Evolutionary conservation across 2,113 vertebrate species (phyloP).

Genomic region (Channa maculata): DNA sequence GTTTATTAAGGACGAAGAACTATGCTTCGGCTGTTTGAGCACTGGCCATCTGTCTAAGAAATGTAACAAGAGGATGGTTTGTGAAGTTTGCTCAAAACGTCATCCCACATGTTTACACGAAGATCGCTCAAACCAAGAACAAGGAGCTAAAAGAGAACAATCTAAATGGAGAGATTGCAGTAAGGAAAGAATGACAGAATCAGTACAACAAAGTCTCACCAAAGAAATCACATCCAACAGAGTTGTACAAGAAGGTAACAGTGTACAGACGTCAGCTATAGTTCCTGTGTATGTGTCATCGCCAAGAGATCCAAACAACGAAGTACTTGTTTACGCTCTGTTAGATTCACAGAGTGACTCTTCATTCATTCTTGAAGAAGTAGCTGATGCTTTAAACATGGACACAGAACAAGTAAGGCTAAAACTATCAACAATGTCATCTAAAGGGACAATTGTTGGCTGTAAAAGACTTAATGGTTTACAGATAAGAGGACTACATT

Average conservation of each 20-base stretch:
- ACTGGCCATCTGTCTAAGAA: too few species aligned
- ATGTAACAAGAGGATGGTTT: too few species aligned
- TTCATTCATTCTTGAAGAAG: constrained; percentile 44
- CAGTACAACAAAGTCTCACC: neutral
- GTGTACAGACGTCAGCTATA: constrained; percentile 6
- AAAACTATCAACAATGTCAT: constrained; percentile 39
- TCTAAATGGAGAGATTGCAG: neutral
- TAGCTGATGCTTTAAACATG: neutral
- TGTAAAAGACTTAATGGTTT: constrained; percentile 28
- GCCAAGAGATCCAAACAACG: constrained; percentile 13
- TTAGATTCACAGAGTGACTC: constrained; percentile 41
- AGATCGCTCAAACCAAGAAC: neutral
- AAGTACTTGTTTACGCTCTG: constrained; percentile 34
- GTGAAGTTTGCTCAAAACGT: neutral
- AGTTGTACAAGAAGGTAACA: constrained; percentile 27
- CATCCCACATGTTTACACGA: neutral
- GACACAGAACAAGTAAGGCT: constrained; percentile 35
- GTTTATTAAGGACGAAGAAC: too few species aligned
- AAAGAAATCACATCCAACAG: neutral
- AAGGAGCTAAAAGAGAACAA: neutral
- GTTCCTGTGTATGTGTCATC: constrained; percentile 31
- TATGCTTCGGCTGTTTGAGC: too few species aligned
- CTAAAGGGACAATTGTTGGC: constrained; percentile 26
- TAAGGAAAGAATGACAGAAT: neutral
- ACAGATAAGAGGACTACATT: constrained; percentile 37